Percentiles rank a stretch among this genome's conserved stretches.
Conservation (phyloP, 2,888 invertebrate genomes). For the Aleiodes alternator region DNA sequence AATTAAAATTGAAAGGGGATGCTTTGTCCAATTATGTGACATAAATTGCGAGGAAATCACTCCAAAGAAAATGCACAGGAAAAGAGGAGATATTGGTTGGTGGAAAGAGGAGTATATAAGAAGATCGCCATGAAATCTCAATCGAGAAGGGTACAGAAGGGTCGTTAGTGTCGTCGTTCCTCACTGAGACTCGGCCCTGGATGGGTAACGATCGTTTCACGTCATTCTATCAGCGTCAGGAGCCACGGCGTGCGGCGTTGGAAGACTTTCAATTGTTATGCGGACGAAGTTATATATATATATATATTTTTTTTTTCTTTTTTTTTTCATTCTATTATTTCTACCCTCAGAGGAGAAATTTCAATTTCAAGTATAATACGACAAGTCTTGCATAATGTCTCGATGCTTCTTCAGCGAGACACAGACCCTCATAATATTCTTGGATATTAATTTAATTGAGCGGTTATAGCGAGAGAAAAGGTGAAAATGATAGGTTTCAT, state of each 20-base stretch:
- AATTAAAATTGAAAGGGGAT: slow-evolving; percentile 19
- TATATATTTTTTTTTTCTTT: no score
- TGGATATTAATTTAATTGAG: slow-evolving; percentile 31
- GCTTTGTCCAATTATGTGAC: slow-evolving; percentile 17
- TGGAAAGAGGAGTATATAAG: slow-evolving; percentile 3
- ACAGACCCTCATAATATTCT: slow-evolving; percentile 28
- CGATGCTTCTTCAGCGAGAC: not conserved
- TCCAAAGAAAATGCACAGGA: no score
- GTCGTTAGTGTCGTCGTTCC: slow-evolving; percentile 34
- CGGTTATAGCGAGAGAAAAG: slow-evolving; percentile 3
- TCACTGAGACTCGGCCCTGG: slow-evolving; percentile 27
- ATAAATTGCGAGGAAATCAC: slow-evolving; percentile 26
- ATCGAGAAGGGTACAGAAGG: slow-evolving; percentile 31
- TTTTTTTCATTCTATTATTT: not conserved
- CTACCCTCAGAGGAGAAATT: slow-evolving; percentile 37
- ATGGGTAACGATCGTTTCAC: slow-evolving; percentile 54
- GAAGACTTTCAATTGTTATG: slow-evolving; percentile 24
- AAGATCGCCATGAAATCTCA: slow-evolving; percentile 35
- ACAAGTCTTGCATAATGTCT: slow-evolving; percentile 27
- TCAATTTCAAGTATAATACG: slow-evolving; percentile 55
- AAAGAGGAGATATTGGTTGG: not conserved
- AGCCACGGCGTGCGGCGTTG: slow-evolving; percentile 26
- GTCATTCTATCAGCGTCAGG: slow-evolving; percentile 54
- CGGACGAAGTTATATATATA: not conserved
- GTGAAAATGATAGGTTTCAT: not conserved